Percentiles rank a stretch among this genome's conserved stretches.
These are phyloP conservation scores for Epirrita christyi DNA, from an alignment of 2,888 invertebrate species.

Conservation along the genomic window DNA sequence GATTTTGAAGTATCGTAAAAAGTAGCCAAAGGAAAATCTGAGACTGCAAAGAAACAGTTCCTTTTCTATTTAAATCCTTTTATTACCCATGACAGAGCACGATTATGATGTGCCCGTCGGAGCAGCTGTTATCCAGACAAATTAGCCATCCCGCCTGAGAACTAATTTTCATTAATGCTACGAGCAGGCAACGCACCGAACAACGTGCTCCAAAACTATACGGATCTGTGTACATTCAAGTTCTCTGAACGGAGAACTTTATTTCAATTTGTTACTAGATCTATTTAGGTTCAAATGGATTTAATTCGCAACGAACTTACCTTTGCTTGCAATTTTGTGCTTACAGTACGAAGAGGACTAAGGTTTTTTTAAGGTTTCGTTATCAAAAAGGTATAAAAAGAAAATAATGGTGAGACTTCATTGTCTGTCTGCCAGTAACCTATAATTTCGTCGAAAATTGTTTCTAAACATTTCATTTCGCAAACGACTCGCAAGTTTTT, in stretches of 20 bases:
- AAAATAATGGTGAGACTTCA: too few species aligned
- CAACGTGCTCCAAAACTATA: slow-evolving; percentile 29
- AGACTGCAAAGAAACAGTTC: too few species aligned
- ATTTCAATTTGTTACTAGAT: slow-evolving; percentile 15
- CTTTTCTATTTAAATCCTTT: too few species aligned
- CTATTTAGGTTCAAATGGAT: slow-evolving; percentile 24
- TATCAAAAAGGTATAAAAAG: too few species aligned
- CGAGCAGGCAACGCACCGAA: slow-evolving; percentile 35
- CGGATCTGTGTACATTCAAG: slow-evolving; percentile 42
- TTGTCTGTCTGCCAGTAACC: too few species aligned
- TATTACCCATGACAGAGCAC: slow-evolving; percentile 4
- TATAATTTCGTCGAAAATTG: too few species aligned
- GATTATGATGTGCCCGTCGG: slow-evolving; percentile 27
- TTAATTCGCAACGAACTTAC: slow-evolving; percentile 8
- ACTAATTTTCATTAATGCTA: slow-evolving; percentile 56
- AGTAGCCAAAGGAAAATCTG: not conserved
- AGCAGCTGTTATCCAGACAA: slow-evolving; percentile 40
- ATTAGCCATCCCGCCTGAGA: slow-evolving; percentile 36
- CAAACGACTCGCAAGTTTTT: too few species aligned
- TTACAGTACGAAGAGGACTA: not conserved
- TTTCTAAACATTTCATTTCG: too few species aligned
- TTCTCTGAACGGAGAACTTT: slow-evolving; percentile 39
- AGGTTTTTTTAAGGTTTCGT: not conserved
- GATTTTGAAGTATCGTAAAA: not conserved
- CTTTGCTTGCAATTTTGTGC: not conserved